Conservation (phyloP, 2,797 vertebrate genomes). For the Mycteria americana region DNA sequence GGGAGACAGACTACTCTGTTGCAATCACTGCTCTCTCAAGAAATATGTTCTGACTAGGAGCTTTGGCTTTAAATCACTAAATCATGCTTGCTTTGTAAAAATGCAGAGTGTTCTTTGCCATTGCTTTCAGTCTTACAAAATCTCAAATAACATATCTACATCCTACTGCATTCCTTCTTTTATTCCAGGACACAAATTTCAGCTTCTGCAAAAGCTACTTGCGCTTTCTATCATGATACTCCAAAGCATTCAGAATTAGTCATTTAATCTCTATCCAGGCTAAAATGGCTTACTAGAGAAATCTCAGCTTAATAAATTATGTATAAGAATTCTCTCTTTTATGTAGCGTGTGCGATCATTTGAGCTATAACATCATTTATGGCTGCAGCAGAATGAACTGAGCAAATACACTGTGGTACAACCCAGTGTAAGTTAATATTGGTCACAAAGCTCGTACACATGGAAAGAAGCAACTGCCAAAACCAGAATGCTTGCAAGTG, state of each 20-base stretch:
- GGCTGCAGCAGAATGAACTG: slow-evolving; percentile 22
- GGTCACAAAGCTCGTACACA: neutral
- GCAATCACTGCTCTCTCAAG: neutral
- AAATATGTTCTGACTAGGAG: neutral
- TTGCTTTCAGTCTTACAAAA: neutral
- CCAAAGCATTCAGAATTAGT: slow-evolving; percentile 23
- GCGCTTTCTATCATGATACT: neutral
- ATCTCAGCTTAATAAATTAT: slow-evolving; percentile 52
- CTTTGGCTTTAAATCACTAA: neutral
- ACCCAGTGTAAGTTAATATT: slow-evolving; percentile 25
- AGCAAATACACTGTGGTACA: neutral
- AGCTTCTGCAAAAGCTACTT: neutral
- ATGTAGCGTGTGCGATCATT: neutral
- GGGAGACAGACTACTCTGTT: neutral
- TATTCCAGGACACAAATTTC: neutral
- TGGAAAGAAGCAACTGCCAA: slow-evolving; percentile 18
- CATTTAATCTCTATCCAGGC: slow-evolving; percentile 41
- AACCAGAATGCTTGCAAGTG: neutral
- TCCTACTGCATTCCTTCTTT: neutral
- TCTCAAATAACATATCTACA: neutral
- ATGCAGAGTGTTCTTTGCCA: neutral
- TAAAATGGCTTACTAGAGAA: slow-evolving; percentile 48
- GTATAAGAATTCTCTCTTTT: slow-evolving; percentile 24
- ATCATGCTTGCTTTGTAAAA: neutral
- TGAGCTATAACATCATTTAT: neutral